Base-by-base conservation (phyloP, 2,888 invertebrate genomes). In the Tetanocera ferruginea region DNA sequence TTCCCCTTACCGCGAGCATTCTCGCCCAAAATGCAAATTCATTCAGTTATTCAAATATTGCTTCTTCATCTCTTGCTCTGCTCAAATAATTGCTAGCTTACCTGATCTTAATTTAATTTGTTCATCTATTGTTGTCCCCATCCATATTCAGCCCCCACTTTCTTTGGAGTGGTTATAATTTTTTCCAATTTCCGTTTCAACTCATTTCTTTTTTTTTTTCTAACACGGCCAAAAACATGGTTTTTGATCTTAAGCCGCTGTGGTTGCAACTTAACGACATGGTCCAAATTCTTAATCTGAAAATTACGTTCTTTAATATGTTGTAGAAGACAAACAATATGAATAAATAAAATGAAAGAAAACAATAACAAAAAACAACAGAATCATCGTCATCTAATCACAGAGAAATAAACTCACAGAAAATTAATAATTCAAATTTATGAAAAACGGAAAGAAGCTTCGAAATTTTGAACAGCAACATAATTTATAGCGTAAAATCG, bases 341-440 rank as follows among this genome's bases (percentile, higher is more conserved):
- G 3, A 17, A 3, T 66, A 49, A 76, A 79, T 69, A 62, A n/a
- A 62, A 49, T 37, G 23, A 43, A 52, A 76, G 19, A n/a, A n/a
- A n/a, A n/a, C n/a, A n/a, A n/a, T n/a, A 49, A 31, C 9, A 25
- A 55, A 85, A 86, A 86, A 86, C 85, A 84, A 85, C 86, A 86
- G 83, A 85, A 86, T 86, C 86, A 86, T 86, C 86, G 84, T 84
- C 85, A 83, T 83, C 86, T 67, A 76, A 76, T 76, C 67, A 76
- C 34, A 8, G 55, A 23, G 25, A 69, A 69, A 55, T 6, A 51
- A 55, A 66, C 66, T 70, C 70, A 66, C 69, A 82, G 83, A 86
- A 87, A 88, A 87, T 86, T 86, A 86, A 87, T 88, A 88, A 87
- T 87, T 88, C 83, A 87, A 87, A 87, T 88, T 88, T 87, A 88